These are phyloP conservation scores for Hipparchia semele DNA, from an alignment of 2,888 invertebrate genomes.

Conservation along the genomic window DNA sequence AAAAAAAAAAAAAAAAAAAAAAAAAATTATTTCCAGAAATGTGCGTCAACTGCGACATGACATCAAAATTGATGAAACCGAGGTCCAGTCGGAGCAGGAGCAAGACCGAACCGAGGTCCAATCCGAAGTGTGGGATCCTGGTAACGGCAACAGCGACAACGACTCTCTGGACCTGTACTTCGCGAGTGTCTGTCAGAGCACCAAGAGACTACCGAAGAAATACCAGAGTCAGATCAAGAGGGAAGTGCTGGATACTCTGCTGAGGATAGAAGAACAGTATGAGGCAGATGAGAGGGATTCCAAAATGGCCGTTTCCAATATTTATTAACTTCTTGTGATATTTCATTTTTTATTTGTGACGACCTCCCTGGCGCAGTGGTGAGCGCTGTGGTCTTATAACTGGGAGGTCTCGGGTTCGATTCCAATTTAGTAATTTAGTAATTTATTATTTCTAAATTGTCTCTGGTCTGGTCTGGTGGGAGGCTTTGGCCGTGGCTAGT, in stretches of 20 bases:
- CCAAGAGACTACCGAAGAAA: constrained; percentile 61
- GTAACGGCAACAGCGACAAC: constrained; percentile 46
- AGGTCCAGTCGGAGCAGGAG: constrained; percentile 59
- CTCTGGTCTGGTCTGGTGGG: too few relatives aligned
- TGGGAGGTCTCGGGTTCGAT: too few relatives aligned
- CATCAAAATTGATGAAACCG: constrained; percentile 59
- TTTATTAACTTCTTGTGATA: constrained; percentile 19
- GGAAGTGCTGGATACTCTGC: constrained; percentile 65
- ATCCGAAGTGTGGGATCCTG: constrained; percentile 54
- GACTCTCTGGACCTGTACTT: constrained; percentile 74
- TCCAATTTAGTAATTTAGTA: too few relatives aligned
- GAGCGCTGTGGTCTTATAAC: too few relatives aligned
- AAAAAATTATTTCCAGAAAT: constrained; percentile 54
- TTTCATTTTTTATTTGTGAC: neutral
- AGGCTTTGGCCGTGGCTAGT: too few relatives aligned
- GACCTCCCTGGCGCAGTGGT: too few relatives aligned
- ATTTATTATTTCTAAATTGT: too few relatives aligned
- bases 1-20: too few relatives aligned
- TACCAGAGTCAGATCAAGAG: constrained; percentile 62
- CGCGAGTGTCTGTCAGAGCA: constrained; percentile 74
- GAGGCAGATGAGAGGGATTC: constrained; percentile 49
- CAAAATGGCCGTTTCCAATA: constrained; percentile 38
- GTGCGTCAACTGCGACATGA: constrained; percentile 52
- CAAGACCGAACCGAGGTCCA: constrained; percentile 47
- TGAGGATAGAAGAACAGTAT: constrained; percentile 66